Evolutionary conservation across 1,140 invertebrate species (phyloP), one percentile per base, ranked within the genome.

Genomic region (Nixonia krombeini): DNA sequence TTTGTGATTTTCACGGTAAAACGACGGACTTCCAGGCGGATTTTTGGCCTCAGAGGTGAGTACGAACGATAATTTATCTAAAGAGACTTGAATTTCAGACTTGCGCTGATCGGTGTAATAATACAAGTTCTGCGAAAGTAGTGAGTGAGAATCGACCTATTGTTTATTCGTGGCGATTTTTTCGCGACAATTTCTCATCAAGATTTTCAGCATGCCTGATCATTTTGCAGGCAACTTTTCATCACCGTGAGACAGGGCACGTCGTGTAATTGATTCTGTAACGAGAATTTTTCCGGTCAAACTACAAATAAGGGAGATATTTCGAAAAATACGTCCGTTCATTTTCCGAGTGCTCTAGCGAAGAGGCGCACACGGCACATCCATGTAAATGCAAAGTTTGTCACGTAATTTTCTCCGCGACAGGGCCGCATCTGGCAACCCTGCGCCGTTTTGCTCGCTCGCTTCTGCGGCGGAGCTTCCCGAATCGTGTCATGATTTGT

Each of bases 111-210:
- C n/a, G n/a, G n/a, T n/a, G n/a, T n/a, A n/a, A n/a, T n/a, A n/a
- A n/a, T n/a, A n/a, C n/a, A n/a, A n/a, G n/a, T n/a, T n/a, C n/a
- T n/a, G n/a, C n/a, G n/a, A n/a, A n/a, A n/a, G n/a, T n/a, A n/a
- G n/a, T n/a, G n/a, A n/a, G n/a, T n/a, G n/a, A n/a, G n/a, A n/a
- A 38, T 45, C 77, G 77, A 80, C 73, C 74, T 83, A 81, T 81
- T 81, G 79, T 83, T 83, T 81, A 83, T 81, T 77, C 78, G 74
- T 80, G 72, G 65, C 73, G 56, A 76, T 72, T 74, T 74, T 74
- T 78, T 72, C 73, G 56, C 68, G 33, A 59, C 23, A 29, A 56
- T 61, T 74, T 71, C 15, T 62, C 42, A 31, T 40, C 29, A 29
- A 42, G 51, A 69, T 73, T 76, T 73, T 63, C 21, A 10, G 9